phyloP scores from a whole-genome alignment of 1,140 invertebrate genomes.

The Phenacoccus solenopsis region DNA sequence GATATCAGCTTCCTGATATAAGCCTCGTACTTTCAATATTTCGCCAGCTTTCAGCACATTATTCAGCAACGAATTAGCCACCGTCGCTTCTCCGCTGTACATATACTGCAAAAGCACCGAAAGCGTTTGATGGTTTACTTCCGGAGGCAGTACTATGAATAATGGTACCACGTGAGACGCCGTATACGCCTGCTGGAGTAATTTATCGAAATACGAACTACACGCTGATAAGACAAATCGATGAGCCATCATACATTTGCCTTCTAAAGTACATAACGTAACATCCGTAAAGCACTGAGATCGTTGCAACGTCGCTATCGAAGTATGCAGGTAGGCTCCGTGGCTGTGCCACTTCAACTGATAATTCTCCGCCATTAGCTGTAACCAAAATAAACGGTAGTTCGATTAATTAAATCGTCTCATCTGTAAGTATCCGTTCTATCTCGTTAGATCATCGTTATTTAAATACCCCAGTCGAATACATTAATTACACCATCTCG shows the following conservation, averaged over 20 bases:
- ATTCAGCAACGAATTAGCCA: slow-evolving; percentile 66
- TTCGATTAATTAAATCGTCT: neutral
- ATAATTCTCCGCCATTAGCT: slow-evolving; percentile 51
- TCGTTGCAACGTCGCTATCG: slow-evolving; percentile 59
- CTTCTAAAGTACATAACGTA: slow-evolving; percentile 63
- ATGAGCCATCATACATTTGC: slow-evolving; percentile 68
- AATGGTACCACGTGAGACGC: slow-evolving; percentile 42
- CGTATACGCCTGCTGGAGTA: slow-evolving; percentile 38
- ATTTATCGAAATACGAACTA: slow-evolving; percentile 45
- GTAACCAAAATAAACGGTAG: neutral
- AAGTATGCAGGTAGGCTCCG: slow-evolving; percentile 60
- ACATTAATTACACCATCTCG: too few relatives aligned
- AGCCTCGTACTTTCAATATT: slow-evolving; percentile 49
- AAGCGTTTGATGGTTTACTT: slow-evolving; percentile 60
- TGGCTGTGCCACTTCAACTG: slow-evolving; percentile 78
- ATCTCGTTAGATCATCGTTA: too few relatives aligned
- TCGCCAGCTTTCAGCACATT: slow-evolving; percentile 64
- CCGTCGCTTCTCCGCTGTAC: slow-evolving; percentile 72
- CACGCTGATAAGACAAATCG: slow-evolving; percentile 74
- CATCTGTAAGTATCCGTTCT: too few relatives aligned
- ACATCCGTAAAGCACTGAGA: slow-evolving; percentile 75
- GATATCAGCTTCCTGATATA: slow-evolving; percentile 13
- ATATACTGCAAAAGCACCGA: slow-evolving; percentile 74
- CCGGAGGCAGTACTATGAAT: slow-evolving; percentile 63
- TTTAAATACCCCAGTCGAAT: too few relatives aligned